Conservation (phyloP, 2,113 vertebrate genomes). For the Atherinomorus stipes region DNA sequence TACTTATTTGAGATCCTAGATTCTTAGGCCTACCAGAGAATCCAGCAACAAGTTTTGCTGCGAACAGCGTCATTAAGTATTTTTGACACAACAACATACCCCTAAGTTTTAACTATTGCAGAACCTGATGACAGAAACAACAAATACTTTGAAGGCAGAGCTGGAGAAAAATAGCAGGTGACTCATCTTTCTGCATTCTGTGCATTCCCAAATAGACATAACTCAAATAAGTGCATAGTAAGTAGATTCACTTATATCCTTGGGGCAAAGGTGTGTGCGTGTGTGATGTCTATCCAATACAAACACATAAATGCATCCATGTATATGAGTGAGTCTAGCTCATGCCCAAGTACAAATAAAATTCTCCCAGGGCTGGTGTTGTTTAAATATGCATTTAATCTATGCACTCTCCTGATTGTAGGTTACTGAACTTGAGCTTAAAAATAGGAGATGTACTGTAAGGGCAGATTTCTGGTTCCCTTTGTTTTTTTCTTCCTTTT, state of each 20-base stretch:
- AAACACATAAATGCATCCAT: slow-evolving; percentile 48
- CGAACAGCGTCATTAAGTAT: slow-evolving; percentile 32
- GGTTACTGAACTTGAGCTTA: not conserved
- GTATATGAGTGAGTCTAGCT: slow-evolving; percentile 4
- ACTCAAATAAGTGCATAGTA: slow-evolving; percentile 57
- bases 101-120: slow-evolving; percentile 11
- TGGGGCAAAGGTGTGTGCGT: slow-evolving; percentile 63
- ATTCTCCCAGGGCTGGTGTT: slow-evolving; percentile 15
- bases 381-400: slow-evolving; percentile 5
- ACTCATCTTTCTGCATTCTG: slow-evolving; percentile 41
- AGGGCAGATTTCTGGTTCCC: not conserved
- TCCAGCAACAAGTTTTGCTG: slow-evolving; percentile 45
- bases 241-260: slow-evolving; percentile 54
- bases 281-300: slow-evolving; percentile 68
- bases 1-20: slow-evolving; percentile 34
- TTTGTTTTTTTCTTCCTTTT: too few species aligned
- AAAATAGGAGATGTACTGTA: not conserved
- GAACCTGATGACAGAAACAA: slow-evolving; percentile 13
- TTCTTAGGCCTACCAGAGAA: slow-evolving; percentile 4
- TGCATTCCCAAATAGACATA: slow-evolving; percentile 47
- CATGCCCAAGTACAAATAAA: slow-evolving; percentile 23
- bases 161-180: slow-evolving; percentile 6
- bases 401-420: not conserved
- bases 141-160: too few species aligned
- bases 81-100: slow-evolving; percentile 13